phyloP scores from a whole-genome alignment of 1,140 invertebrate genomes.

The Thaumetopoea pityocampa region DNA sequence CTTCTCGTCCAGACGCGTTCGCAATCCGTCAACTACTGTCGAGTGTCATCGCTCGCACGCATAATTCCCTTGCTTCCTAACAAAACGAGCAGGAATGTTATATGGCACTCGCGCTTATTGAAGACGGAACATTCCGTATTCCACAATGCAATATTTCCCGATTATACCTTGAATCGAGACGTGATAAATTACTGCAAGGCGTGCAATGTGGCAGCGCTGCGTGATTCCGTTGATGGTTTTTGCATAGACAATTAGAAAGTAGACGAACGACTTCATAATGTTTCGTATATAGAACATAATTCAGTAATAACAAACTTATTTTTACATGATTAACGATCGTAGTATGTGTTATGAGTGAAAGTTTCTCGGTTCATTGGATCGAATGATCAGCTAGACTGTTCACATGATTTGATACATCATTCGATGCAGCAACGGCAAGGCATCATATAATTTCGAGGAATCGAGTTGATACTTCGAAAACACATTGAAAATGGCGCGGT shows the following conservation, averaged over 20 bases:
- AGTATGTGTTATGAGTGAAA: conserved; percentile 2
- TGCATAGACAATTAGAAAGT: conserved; percentile 10
- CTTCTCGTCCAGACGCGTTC: too few relatives aligned
- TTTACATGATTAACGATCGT: too few relatives aligned
- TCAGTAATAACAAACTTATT: too few relatives aligned
- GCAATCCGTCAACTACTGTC: too few relatives aligned
- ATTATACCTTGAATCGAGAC: conserved; percentile 11
- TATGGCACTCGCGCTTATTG: not conserved
- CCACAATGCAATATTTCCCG: conserved; percentile 23
- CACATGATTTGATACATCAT: too few relatives aligned
- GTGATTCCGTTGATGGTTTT: conserved; percentile 3
- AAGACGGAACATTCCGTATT: conserved; percentile 32
- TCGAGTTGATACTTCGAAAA: too few relatives aligned
- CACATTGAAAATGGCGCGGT: too few relatives aligned
- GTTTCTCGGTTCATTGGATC: too few relatives aligned
- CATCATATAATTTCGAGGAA: too few relatives aligned
- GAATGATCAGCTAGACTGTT: too few relatives aligned
- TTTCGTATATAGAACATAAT: too few relatives aligned
- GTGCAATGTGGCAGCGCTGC: conserved; percentile 6
- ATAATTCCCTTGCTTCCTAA: conserved; percentile 9
- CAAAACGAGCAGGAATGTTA: conserved; percentile 3
- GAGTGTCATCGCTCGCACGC: not conserved
- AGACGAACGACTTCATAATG: conserved; percentile 4
- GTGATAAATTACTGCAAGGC: conserved; percentile 11
- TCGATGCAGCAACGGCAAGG: too few relatives aligned